Evolutionary conservation across 2,113 vertebrate species (phyloP), one percentile per base, ranked within the genome.

Genomic region (Myotis lucifugus): DNA sequence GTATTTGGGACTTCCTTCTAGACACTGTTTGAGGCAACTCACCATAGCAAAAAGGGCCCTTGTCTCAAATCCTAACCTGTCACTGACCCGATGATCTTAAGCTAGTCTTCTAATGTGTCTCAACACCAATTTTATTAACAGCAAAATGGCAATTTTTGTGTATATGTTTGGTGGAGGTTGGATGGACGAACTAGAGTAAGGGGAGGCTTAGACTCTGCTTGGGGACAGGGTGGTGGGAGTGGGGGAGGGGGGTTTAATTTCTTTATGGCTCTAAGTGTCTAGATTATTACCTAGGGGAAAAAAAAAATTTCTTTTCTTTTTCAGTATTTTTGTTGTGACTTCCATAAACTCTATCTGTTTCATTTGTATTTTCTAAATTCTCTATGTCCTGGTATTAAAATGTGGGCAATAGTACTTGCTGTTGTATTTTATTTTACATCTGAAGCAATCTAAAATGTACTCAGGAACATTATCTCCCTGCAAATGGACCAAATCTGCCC

Each of bases 381-480:
- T 12, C 34, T 56, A 13, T 48, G 6, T 69, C 25, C 72, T 56
- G 5, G 18, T 83, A 61, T 81, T 93, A 96, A 89, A 74, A 74
- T 81, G 5, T 61, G 13, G 46, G 69, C 73, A 84, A 52, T 81
- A 73, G 3, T 11, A 78, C 4, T 92, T 48, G 48, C 48, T 87
- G 64, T 48, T 79, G 29, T 67, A 34, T 91, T 94, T 91, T 84
- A 14, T 92, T 92, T 48, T 70, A 46, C 5, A 12, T 84, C 64
- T 74, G 42, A 34, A 82, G 9, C 34, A 56, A 6, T 52, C 50
- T 86, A 79, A 72, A 56, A 42, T 90, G n/a, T 83, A 74, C 89
- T 92, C 92, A 86, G 37, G 25, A 88, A 88, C n/a, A 91, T 91
- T 81, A 40, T 91, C 64, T 95, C n/a, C 70, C 46, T 92, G 8